Evolutionary conservation across 2,113 vertebrate genomes (phyloP).

Genomic region (Propithecus coquereli): DNA sequence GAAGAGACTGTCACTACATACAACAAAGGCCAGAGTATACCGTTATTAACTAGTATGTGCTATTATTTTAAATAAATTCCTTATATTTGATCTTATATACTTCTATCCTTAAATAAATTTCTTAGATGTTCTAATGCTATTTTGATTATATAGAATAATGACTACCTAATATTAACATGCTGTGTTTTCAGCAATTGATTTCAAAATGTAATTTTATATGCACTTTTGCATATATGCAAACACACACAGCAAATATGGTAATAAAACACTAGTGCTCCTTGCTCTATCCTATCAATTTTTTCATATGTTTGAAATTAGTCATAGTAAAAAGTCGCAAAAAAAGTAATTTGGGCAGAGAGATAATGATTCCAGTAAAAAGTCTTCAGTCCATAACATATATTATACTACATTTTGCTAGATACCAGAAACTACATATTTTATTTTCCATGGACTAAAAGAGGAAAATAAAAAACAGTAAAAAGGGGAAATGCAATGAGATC

Average conservation of each 20-base stretch:
- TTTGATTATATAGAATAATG: background rate
- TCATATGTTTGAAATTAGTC: background rate
- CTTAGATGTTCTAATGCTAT: background rate
- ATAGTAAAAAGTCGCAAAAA: background rate
- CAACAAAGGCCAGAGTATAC: background rate
- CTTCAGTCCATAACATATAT: background rate
- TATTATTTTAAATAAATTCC: background rate
- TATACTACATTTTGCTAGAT: background rate
- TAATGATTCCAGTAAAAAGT: background rate
- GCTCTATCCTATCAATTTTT: background rate
- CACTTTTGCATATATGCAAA: background rate
- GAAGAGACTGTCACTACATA: background rate
- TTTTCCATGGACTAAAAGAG: background rate
- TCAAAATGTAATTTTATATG: background rate
- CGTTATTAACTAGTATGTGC: background rate
- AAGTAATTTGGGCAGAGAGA: background rate
- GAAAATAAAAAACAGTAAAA: background rate
- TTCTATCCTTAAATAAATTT: background rate
- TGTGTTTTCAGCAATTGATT: background rate
- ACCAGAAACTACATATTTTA: background rate
- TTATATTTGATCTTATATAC: background rate
- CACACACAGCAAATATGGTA: background rate
- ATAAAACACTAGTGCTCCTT: background rate
- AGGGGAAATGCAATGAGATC: background rate
- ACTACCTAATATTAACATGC: background rate